Percentiles rank a stretch among this genome's conserved stretches.
These are phyloP conservation scores for Argopecten irradians DNA, from an alignment of 1,140 invertebrate genomes.

Conservation along the genomic window DNA sequence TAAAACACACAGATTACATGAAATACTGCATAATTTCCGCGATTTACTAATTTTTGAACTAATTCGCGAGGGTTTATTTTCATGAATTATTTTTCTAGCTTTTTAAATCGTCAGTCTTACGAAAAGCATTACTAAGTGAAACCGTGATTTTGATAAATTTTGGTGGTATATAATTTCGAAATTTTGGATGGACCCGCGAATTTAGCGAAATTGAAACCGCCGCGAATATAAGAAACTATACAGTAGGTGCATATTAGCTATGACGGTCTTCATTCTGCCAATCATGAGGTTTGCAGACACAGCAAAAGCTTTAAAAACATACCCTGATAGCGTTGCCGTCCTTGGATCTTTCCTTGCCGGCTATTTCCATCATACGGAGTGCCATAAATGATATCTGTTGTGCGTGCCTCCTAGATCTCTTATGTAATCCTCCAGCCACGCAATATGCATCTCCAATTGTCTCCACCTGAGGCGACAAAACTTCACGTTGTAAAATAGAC, in stretches of 20 bases:
- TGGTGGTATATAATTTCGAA: no score
- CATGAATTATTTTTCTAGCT: no score
- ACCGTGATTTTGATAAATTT: no score
- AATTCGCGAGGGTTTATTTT: no score
- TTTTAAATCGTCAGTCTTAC: no score
- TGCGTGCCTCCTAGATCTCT: conserved; percentile 88
- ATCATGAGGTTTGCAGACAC: neutral
- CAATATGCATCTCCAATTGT: conserved; percentile 76
- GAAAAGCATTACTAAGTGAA: no score
- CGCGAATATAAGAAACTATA: no score
- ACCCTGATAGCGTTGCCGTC: conserved; percentile 93
- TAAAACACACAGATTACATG: no score
- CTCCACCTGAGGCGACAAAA: conserved; percentile 65
- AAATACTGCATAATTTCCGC: no score
- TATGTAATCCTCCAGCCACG: conserved; percentile 80
- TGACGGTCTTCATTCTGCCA: neutral
- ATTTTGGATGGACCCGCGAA: no score
- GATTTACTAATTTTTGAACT: no score
- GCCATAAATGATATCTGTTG: conserved; percentile 98
- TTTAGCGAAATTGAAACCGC: no score
- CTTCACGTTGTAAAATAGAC: neutral
- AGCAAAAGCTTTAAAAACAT: conserved; percentile 46
- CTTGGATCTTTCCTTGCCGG: conserved; percentile 90
- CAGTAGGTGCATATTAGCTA: neutral
- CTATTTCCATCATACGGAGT: conserved; percentile 92